Evolutionary conservation across 2,113 vertebrate genomes (phyloP).

Genomic region (Callithrix jacchus): DNA sequence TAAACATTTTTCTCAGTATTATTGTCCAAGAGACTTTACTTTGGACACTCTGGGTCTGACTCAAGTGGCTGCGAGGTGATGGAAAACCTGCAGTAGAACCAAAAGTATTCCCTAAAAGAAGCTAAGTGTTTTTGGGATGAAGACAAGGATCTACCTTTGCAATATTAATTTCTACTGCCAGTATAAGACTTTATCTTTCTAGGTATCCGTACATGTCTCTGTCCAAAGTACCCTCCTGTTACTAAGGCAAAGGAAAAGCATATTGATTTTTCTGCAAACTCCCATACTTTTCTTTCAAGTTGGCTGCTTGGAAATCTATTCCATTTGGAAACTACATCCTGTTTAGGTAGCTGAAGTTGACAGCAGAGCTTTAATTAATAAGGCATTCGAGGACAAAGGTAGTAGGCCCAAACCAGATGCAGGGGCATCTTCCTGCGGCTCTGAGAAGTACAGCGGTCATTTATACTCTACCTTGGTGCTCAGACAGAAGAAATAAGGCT

Average conservation of each 20-base stretch:
- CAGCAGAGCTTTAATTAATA: neutral
- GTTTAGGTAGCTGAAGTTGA: neutral
- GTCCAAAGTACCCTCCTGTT: neutral
- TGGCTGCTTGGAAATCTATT: neutral
- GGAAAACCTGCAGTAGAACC: neutral
- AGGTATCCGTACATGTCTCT: neutral
- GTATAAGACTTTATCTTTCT: neutral
- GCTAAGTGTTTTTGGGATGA: neutral
- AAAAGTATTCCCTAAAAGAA: neutral
- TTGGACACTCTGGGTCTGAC: neutral
- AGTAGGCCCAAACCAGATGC: neutral
- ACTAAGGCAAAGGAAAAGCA: neutral
- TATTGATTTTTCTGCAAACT: neutral
- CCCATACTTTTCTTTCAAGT: neutral
- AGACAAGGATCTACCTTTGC: neutral
- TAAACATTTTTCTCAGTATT: neutral
- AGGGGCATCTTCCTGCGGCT: neutral
- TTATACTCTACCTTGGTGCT: neutral
- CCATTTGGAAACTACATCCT: neutral
- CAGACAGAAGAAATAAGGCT: neutral
- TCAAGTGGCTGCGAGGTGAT: neutral
- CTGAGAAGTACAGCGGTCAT: neutral
- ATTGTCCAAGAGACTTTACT: neutral
- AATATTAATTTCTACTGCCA: neutral
- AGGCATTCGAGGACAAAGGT: slow-evolving; percentile 20